Conservation (phyloP, 1,140 invertebrate species). For the Zaprionus africanus region DNA sequence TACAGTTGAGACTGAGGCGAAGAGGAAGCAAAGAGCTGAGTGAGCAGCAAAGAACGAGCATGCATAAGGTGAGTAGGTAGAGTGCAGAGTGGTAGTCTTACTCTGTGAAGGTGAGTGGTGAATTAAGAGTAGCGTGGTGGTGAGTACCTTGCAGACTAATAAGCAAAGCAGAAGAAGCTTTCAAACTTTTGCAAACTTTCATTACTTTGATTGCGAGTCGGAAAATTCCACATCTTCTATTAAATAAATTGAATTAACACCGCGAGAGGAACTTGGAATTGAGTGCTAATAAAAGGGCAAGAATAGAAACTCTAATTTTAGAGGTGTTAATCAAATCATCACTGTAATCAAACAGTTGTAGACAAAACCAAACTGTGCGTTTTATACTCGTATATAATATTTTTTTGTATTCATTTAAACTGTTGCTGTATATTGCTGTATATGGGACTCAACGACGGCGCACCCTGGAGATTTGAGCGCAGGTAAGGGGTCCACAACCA, state of each 20-base stretch:
- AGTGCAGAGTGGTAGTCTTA: background rate
- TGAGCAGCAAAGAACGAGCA: background rate
- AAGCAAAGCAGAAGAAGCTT: background rate
- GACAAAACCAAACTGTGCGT: background rate
- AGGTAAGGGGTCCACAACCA: conserved; percentile 30
- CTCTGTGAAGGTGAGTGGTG: background rate
- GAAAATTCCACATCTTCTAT: background rate
- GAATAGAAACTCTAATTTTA: conserved; percentile 8
- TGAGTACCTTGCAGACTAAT: background rate
- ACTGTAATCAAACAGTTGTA: background rate
- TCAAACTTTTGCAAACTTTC: conserved; percentile 8
- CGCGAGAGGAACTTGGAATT: background rate
- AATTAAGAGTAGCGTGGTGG: background rate
- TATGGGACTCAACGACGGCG: background rate
- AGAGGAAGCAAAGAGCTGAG: background rate
- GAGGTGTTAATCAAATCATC: background rate
- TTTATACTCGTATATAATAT: conserved; percentile 1
- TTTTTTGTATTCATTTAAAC: background rate
- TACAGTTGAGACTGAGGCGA: background rate
- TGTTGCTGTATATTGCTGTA: background rate
- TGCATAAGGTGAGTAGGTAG: background rate
- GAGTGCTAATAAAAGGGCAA: background rate
- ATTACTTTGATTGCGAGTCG: background rate
- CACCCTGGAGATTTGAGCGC: conserved; percentile 30
- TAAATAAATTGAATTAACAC: background rate